These are phyloP conservation scores for Drosophila mojavensis DNA, from an alignment of 1,140 invertebrate genomes.

Conservation along the genomic window DNA sequence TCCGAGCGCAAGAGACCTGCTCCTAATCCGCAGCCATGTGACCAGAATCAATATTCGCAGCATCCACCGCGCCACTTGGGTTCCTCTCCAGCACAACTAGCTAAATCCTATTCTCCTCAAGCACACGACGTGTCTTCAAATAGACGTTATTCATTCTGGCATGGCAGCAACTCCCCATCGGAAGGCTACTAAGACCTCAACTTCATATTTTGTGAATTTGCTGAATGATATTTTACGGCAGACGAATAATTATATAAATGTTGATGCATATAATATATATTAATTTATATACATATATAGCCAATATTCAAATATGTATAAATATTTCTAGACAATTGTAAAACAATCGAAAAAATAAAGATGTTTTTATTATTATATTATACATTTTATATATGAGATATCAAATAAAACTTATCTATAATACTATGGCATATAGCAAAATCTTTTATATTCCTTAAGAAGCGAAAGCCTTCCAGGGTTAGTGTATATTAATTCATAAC, in stretches of 20 bases:
- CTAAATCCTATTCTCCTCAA: constrained; percentile 14
- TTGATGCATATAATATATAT: no score
- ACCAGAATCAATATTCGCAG: background rate
- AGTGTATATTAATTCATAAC: no score
- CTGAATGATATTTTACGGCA: background rate
- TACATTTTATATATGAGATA: no score
- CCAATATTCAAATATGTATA: background rate
- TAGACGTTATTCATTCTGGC: constrained; percentile 42
- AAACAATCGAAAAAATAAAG: no score
- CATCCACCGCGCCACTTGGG: constrained; percentile 4
- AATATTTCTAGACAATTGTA: constrained; percentile 5
- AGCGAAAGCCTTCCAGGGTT: no score
- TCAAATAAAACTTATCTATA: no score
- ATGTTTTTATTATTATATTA: no score
- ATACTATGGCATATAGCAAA: no score
- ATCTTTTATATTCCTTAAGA: no score
- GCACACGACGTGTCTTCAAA: constrained; percentile 4
- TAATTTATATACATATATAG: background rate
- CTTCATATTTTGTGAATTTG: background rate
- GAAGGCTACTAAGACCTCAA: constrained; percentile 25
- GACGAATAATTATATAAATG: background rate
- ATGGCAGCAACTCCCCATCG: constrained; percentile 15
- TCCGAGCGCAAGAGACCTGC: background rate
- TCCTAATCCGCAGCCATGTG: constrained; percentile 12
- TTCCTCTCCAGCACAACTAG: constrained; percentile 2